Conservation (phyloP, 2,888 invertebrate genomes). For the Diploptera punctata region DNA sequence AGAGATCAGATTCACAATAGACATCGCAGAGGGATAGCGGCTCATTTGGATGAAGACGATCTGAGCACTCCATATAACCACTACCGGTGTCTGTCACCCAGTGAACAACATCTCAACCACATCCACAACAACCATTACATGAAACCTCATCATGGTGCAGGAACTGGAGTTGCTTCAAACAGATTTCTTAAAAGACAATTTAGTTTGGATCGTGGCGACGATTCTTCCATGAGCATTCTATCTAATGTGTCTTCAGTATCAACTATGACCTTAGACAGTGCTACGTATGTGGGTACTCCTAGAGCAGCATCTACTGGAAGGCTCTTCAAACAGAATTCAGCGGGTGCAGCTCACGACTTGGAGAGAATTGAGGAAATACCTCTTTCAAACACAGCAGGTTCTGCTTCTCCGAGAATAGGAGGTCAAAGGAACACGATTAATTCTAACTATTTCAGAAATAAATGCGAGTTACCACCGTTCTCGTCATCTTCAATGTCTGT, state of each 20-base stretch:
- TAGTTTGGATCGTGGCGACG: constrained; percentile 72
- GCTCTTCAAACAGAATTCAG: constrained; percentile 71
- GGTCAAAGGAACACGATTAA: not conserved
- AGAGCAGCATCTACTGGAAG: constrained; percentile 35
- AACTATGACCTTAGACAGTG: constrained; percentile 25
- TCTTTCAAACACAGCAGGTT: not conserved
- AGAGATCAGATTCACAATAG: not conserved
- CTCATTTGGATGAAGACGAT: constrained; percentile 56
- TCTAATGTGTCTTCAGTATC: constrained; percentile 46
- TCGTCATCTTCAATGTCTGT: constrained; percentile 52
- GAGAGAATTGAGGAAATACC: constrained; percentile 74
- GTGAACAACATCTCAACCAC: constrained; percentile 54
- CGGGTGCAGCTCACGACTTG: constrained; percentile 70
- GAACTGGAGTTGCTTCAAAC: constrained; percentile 46
- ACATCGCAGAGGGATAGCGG: not conserved
- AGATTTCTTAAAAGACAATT: constrained; percentile 69
- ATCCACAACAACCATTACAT: constrained; percentile 24
- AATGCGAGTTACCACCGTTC: constrained; percentile 35
- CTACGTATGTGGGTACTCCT: not conserved
- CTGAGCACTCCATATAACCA: constrained; percentile 77
- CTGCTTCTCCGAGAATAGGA: constrained; percentile 43
- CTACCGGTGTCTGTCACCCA: constrained; percentile 73
- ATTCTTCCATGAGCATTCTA: constrained; percentile 52
- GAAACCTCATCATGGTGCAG: constrained; percentile 19
- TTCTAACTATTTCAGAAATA: constrained; percentile 29